phyloP scores from a whole-genome alignment of 2,797 vertebrate genomes.

The Trachurus trachurus region DNA sequence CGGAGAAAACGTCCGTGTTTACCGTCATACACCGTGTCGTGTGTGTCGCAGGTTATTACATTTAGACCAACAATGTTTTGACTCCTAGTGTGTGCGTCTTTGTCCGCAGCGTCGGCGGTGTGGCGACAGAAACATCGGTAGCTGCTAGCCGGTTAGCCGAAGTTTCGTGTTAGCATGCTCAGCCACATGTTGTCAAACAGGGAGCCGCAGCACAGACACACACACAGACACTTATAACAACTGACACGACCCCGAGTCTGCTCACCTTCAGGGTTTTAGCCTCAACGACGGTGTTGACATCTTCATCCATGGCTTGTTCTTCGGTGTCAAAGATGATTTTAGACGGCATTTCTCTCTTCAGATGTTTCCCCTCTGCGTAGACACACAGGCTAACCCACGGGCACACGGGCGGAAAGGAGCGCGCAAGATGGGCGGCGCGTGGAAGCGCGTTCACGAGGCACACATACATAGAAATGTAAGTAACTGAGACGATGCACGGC shows the following conservation, averaged over 20 bases:
- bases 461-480: slow-evolving; percentile 52
- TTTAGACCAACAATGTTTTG: rapidly evolving
- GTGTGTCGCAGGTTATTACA: neutral
- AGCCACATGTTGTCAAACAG: slow-evolving; percentile 74
- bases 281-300: slow-evolving; percentile 52
- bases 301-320: slow-evolving; percentile 63
- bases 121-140: neutral
- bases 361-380: slow-evolving; percentile 67
- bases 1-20: too few relatives aligned
- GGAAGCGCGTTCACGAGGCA: neutral
- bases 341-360: slow-evolving; percentile 76
- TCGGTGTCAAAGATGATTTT: slow-evolving; percentile 73
- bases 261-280: slow-evolving; percentile 72
- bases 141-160: slow-evolving; percentile 2
- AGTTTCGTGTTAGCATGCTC: slow-evolving; percentile 26
- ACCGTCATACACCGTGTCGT: neutral
- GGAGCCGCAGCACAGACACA: slow-evolving; percentile 11
- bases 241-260: neutral
- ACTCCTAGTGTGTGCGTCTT: too few relatives aligned
- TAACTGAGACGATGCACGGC: neutral
- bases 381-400: slow-evolving; percentile 53
- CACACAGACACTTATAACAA: too few relatives aligned
- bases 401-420: slow-evolving; percentile 78
- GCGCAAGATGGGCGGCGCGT: slow-evolving; percentile 23
- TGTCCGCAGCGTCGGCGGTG: too few relatives aligned